These are phyloP conservation scores for Sinotaia quadrata DNA, from an alignment of 2,888 invertebrate species.

Conservation along the genomic window DNA sequence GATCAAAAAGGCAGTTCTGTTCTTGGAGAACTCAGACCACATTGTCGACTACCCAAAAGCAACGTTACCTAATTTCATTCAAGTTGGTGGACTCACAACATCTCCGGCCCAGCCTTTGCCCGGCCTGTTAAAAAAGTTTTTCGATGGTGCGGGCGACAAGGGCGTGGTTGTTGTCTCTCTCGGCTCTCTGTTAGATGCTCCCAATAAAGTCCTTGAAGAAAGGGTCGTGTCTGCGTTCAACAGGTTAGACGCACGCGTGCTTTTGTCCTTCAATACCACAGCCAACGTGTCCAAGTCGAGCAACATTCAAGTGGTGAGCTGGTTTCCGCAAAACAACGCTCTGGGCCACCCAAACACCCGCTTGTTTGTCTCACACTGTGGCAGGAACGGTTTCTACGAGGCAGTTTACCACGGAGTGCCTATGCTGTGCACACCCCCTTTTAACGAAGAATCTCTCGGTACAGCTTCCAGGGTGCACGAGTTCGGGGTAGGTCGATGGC, in stretches of 20 bases:
- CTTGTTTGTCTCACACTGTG: constrained; percentile 52
- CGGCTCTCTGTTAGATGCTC: constrained; percentile 32
- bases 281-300: not conserved
- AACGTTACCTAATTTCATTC: constrained; percentile 39
- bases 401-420: constrained; percentile 53
- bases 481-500: constrained; percentile 13
- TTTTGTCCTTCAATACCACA: constrained; percentile 18
- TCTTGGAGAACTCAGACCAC: constrained; percentile 34
- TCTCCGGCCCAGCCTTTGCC: constrained; percentile 38
- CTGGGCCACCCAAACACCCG: constrained; percentile 45
- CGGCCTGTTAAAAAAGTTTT: constrained; percentile 33
- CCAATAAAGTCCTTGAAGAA: constrained; percentile 32
- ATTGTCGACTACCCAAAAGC: constrained; percentile 42
- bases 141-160: constrained; percentile 34
- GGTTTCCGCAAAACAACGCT: constrained; percentile 52
- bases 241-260: constrained; percentile 14
- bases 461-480: constrained; percentile 9
- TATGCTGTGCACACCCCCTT: constrained; percentile 43
- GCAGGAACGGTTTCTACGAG: constrained; percentile 51
- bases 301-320: constrained; percentile 35
- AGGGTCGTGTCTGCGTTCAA: constrained; percentile 39
- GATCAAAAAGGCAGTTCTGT: constrained; percentile 18
- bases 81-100: constrained; percentile 43
- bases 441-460: constrained; percentile 1
- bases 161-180: constrained; percentile 48